Conservation (phyloP, 2,888 invertebrate genomes). For the Emmelina monodactyla region DNA sequence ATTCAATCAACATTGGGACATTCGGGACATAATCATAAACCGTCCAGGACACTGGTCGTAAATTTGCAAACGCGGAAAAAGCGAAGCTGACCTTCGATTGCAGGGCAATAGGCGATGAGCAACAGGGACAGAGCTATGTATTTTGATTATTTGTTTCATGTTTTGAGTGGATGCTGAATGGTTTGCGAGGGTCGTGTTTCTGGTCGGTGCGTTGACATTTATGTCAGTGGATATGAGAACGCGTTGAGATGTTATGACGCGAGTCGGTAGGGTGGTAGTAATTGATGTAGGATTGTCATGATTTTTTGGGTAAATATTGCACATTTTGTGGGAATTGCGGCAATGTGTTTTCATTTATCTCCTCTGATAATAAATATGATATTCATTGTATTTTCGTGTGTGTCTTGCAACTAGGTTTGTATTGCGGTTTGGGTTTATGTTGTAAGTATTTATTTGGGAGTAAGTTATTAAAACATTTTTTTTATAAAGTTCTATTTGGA, state of each 20-base stretch:
- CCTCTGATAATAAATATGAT: too few species aligned
- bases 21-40: conserved; percentile 60
- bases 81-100: conserved; percentile 15
- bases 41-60: conserved; percentile 43
- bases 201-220: conserved; percentile 28
- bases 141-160: background rate
- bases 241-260: conserved; percentile 44
- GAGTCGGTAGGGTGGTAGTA: conserved; percentile 43
- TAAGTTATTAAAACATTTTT: too few species aligned
- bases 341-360: too few species aligned
- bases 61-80: conserved; percentile 34
- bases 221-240: conserved; percentile 28
- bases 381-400: too few species aligned
- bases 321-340: too few species aligned
- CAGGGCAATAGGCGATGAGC: conserved; percentile 7
- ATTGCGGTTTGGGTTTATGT: too few species aligned
- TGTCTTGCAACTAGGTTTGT: too few species aligned
- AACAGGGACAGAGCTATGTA: background rate
- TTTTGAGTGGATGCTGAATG: background rate
- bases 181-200: background rate
- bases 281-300: conserved; percentile 36
- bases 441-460: too few species aligned
- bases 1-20: conserved; percentile 60
- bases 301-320: conserved; percentile 14
- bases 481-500: too few species aligned